phyloP scores from a whole-genome alignment of 2,113 vertebrate species.

The Potamarius usumacintae region DNA sequence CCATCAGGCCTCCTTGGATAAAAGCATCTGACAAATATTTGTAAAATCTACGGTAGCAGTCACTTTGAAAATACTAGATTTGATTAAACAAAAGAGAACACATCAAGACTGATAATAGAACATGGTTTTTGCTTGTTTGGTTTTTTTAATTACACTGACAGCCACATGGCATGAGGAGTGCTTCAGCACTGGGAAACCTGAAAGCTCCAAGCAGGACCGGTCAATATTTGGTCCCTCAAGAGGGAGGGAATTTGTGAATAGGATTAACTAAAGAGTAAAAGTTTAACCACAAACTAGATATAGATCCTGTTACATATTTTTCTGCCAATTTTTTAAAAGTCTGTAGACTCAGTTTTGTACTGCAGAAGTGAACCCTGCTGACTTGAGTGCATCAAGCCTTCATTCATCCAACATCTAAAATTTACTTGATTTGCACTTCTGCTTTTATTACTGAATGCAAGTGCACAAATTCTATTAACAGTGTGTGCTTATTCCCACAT shows the following conservation, averaged over 20 bases:
- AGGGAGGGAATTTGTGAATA: background rate
- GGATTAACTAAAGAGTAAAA: background rate
- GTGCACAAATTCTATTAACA: background rate
- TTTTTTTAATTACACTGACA: constrained; percentile 4
- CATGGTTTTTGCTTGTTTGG: background rate
- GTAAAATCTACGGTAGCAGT: background rate
- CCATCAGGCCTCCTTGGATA: background rate
- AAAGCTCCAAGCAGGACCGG: background rate
- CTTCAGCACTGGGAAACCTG: background rate
- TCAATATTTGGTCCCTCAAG: background rate
- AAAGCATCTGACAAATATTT: background rate
- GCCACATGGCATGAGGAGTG: background rate
- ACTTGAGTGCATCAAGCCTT: constrained; percentile 42
- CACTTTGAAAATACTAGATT: background rate
- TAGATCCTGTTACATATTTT: background rate
- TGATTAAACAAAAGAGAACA: background rate
- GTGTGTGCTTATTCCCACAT: background rate
- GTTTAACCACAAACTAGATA: background rate
- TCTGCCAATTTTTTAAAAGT: background rate
- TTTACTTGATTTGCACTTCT: constrained; percentile 68
- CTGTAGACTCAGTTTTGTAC: background rate
- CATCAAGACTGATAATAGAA: background rate
- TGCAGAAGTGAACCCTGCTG: background rate
- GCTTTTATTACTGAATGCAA: constrained; percentile 20
- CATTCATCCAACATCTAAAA: constrained; percentile 59